Base-by-base conservation (phyloP, 2,113 vertebrate genomes). In the Scomber japonicus region DNA sequence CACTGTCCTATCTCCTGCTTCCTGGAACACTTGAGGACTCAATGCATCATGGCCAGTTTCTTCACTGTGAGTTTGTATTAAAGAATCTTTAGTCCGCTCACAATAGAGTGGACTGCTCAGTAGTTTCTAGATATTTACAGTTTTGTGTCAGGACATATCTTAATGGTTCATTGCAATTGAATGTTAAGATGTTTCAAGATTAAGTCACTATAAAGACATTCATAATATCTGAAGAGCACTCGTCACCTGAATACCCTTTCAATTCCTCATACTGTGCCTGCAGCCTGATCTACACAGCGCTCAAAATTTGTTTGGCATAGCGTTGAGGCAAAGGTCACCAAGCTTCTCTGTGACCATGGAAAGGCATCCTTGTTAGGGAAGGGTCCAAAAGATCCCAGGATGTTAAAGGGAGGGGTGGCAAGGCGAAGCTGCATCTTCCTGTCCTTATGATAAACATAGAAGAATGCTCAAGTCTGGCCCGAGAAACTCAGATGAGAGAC, bases 341-440 rank as follows among this genome's bases (percentile, higher is more conserved):
- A 89, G 87, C 81, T 75, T 75, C 71, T 46, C 57, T 44, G 27
- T 73, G 81, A 80, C 81, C 80, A 35, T 65, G 68, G 74, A 83
- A 67, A 78, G 60, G 66, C 75, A 76, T 81, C 86, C 64, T 62
- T 67, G 53, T 62, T 51, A 10, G 82, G 87, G 75, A 81, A 84
- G 79, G 78, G 83, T 91, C 80, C 61, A 89, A 81, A 93, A 86
- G 93, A 89, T 89, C 90, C 89, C 85, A 91, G 93, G 89, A 93
- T 92, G 91, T 90, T 85, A 69, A 88, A 56, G 88, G 93, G 88
- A 89, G 92, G 89, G 86, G 90, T 88, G 48, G 86, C 67, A 74
- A 78, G 81, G 84, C 82, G 11, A 90, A 89, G 87, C 85, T 65
- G 79, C 89, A 91, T 93, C 89, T 94, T 93, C 92, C 93, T 92